Base-by-base conservation (phyloP, 2,113 vertebrate species). In the Podarcis raffonei region DNA sequence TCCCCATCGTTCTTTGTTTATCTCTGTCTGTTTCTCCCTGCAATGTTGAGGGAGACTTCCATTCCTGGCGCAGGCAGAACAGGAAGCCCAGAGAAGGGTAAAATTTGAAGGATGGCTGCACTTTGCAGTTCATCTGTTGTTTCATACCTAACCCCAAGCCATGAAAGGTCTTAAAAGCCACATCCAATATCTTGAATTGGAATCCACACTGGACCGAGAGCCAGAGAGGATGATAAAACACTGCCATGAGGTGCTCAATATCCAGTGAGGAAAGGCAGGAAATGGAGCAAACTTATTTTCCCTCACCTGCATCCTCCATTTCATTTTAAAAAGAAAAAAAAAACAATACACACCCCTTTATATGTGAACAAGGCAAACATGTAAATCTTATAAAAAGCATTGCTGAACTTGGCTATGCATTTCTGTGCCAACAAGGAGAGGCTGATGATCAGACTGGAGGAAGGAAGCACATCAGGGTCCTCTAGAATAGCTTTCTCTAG, bases 351-450 rank as follows among this genome's bases (percentile, higher is more conserved):
- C 23, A 23, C 23, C 23, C 6, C 23, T 69, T 69, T 69, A 12
- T 69, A 69, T 69, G 27, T 69, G 68, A 69, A n/a, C 68, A 30
- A 4, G 68, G 27, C 3, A 74, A 30, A 77, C 39, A 81, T 32
- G 79, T 59, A 25, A 81, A 20, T 35, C 16, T 32, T 12, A n/a
- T 15, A 78, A 86, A 76, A 12, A 42, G 42, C 89, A 89, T 92
- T 94, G 81, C 85, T 76, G 53, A 86, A 92, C 80, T 75, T 30
- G 77, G 87, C 81, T 84, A 78, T 94, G 91, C 90, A 93, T 57
- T 13, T 89, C 53, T 1, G 0, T 62, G 32, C 25, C 6, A 62
- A 35, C 53, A 76, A 27, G 32, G 37, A 25, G 2, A 32, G 59
- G 30, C 23, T 27, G 69, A 30, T 59, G 32, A 27, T 22, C 20